phyloP scores from a whole-genome alignment of 2,797 vertebrate species.

The Notamacropus eugenii region DNA sequence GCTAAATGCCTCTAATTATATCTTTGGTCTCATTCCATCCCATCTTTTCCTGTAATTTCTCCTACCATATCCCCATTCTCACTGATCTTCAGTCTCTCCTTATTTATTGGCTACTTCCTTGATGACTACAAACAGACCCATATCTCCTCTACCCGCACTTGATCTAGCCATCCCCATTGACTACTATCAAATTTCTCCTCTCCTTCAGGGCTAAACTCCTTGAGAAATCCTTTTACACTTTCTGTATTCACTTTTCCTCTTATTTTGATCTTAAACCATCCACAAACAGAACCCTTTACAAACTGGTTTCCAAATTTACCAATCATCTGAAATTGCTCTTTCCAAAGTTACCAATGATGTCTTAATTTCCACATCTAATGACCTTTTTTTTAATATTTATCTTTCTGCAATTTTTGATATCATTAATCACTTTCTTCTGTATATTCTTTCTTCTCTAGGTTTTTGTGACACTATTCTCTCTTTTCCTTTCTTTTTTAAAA shows the following conservation, averaged over 20 bases:
- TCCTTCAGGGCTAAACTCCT: neutral
- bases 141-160: no score
- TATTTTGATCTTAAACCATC: neutral
- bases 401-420: neutral
- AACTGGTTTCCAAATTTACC: neutral
- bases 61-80: no score
- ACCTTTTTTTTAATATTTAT: no score
- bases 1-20: no score
- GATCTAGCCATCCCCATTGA: no score
- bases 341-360: neutral
- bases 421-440: neutral
- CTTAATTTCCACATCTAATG: neutral
- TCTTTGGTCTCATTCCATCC: no score
- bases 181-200: no score
- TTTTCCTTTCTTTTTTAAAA: neutral
- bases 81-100: no score
- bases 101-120: no score
- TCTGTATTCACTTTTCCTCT: neutral
- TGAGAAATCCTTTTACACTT: neutral
- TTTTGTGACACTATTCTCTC: neutral
- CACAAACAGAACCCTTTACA: neutral
- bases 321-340: neutral
- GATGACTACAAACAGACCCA: no score
- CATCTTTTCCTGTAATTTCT: no score
- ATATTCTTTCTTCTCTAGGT: neutral